Percentiles rank a stretch among this genome's conserved stretches.
Conservation (phyloP, 2,113 vertebrate species). For the Indicator indicator region DNA sequence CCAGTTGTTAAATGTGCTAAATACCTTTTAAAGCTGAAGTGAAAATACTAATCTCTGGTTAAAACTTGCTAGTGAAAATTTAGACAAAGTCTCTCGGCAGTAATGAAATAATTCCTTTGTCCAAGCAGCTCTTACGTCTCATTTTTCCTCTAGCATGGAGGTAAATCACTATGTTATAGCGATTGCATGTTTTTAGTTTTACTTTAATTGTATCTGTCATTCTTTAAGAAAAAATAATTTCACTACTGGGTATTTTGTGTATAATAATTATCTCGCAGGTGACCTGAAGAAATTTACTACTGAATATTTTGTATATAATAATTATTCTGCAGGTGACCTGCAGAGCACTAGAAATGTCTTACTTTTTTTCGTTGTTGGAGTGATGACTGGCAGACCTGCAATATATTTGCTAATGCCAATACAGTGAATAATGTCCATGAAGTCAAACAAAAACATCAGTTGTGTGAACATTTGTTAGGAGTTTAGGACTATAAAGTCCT, state of each 20-base stretch:
- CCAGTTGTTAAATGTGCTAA: not conserved
- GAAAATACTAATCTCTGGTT: not conserved
- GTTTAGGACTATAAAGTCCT: no score
- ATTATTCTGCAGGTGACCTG: not conserved
- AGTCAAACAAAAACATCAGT: conserved; percentile 33
- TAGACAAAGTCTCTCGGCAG: not conserved
- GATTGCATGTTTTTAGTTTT: not conserved
- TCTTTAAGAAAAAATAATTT: not conserved
- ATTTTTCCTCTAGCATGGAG: not conserved
- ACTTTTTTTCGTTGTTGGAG: not conserved
- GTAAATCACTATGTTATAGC: not conserved
- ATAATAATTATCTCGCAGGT: not conserved
- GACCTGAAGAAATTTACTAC: not conserved
- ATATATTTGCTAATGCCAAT: not conserved
- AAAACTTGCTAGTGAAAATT: not conserved
- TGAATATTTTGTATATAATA: not conserved
- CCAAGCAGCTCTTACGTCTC: not conserved
- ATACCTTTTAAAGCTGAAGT: not conserved
- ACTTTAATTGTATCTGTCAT: not conserved
- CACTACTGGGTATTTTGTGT: not conserved
- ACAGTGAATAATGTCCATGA: not conserved
- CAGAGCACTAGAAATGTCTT: not conserved
- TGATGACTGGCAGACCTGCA: not conserved
- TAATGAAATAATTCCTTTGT: not conserved
- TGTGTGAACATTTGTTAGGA: not conserved